phyloP scores from a whole-genome alignment of 2,797 vertebrate species.

The Halcyon chelicuti region DNA sequence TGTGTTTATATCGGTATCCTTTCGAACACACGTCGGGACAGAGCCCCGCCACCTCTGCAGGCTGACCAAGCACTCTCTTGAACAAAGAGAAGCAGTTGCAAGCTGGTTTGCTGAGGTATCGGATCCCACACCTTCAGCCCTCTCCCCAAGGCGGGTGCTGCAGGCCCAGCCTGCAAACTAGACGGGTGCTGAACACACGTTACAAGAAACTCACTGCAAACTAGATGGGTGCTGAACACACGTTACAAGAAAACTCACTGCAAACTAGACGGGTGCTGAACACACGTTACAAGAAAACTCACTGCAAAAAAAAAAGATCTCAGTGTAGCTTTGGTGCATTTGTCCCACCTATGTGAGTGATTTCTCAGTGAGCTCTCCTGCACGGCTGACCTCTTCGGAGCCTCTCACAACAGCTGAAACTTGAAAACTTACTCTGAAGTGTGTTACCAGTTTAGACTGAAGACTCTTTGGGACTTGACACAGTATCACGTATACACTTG shows the following conservation, averaged over 20 bases:
- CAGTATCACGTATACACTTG: not conserved
- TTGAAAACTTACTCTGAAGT: not conserved
- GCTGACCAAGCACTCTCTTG: not conserved
- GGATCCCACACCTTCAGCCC: accelerated
- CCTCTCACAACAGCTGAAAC: constrained; percentile 2
- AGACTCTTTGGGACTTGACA: constrained; percentile 2
- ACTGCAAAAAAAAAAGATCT: accelerated
- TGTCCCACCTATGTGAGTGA: not conserved
- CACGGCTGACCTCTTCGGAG: not conserved
- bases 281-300: accelerated
- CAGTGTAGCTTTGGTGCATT: accelerated
- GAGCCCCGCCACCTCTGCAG: not conserved
- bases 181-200: accelerated
- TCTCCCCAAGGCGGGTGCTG: not conserved
- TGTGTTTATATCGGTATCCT: not conserved
- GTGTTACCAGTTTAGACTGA: constrained; percentile 11
- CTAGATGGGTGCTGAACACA: accelerated
- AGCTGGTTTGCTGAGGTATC: not conserved
- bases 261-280: accelerated
- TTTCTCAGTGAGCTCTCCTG: not conserved
- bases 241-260: accelerated
- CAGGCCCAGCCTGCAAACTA: accelerated
- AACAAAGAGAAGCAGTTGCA: not conserved
- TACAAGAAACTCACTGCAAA: not conserved
- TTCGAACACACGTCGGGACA: accelerated